Evolutionary conservation across 2,888 invertebrate genomes (phyloP), one percentile per base, ranked within the genome.

Genomic region (Pediacus dermestoides): DNA sequence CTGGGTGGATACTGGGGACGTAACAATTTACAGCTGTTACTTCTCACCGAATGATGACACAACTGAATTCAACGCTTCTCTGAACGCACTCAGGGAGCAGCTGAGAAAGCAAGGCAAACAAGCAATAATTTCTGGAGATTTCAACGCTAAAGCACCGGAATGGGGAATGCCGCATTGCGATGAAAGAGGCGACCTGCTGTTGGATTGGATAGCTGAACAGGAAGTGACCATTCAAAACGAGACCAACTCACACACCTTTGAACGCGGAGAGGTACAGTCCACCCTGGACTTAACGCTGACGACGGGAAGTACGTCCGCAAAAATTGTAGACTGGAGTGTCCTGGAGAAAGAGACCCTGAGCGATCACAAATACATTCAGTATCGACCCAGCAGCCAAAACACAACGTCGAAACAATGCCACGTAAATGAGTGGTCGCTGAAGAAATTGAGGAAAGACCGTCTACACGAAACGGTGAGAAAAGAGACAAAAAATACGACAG

Each of bases 1-100:
- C 1, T 37, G 42, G 42, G 30, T 42, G 2, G 37, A 37, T 14
- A 36, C 36, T 25, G 25, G 16, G 1, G 1, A 2, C 2, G 6
- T 36, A 2, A 33, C 26, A 13, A 26, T 31, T 1, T 37, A 15
- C 21, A 25, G 37, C 3, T 31, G 37, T 16, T 37, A 41, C 12
- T 31, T 36, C 9, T 39, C 35, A 2, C 39, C 35, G 2, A 39
- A 36, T 18, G 13, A 15, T 16, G 16, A 32, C 23, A 36, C 11
- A 18, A n/a, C 6, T 18, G 21, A 18, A 7, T 18, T 18, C n/a
- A n/a, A 18, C 6, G n/a, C 21, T 18, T 18, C n/a, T 18, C 21
- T 18, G 6, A 6, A 18, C n/a, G n/a, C n/a, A n/a, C n/a, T n/a
- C n/a, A n/a, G n/a, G n/a, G n/a, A n/a, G n/a, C n/a, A n/a, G n/a